These are phyloP conservation scores for Drosophila imparisetae DNA, from an alignment of 2,888 invertebrate genomes.

Conservation along the genomic window DNA sequence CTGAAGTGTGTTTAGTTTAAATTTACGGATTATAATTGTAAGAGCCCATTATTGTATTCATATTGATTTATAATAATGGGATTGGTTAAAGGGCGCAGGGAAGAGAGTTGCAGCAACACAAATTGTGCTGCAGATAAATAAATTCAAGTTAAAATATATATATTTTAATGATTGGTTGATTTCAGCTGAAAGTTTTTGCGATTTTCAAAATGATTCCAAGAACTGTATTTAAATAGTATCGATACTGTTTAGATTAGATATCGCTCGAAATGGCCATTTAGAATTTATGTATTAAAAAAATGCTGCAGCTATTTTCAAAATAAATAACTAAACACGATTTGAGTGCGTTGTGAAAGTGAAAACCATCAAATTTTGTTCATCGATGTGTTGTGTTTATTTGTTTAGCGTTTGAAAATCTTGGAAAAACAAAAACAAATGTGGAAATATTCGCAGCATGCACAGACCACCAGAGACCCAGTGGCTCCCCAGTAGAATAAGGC, in stretches of 20 bases:
- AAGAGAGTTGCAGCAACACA: background rate
- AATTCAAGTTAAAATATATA: background rate
- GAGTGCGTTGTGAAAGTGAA: slow-evolving; percentile 22
- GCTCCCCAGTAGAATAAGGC: slow-evolving; percentile 42
- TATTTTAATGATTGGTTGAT: background rate
- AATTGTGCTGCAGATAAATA: slow-evolving; percentile 13
- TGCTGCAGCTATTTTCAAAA: slow-evolving; percentile 49
- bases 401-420: slow-evolving; percentile 56
- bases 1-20: slow-evolving; percentile 42
- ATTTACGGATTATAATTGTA: slow-evolving; percentile 73
- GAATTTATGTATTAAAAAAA: slow-evolving; percentile 29
- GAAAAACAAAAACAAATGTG: slow-evolving; percentile 58
- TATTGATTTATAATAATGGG: slow-evolving; percentile 74
- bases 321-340: slow-evolving; percentile 45
- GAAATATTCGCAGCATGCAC: slow-evolving; percentile 76
- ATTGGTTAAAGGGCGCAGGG: slow-evolving; percentile 29
- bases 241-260: slow-evolving; percentile 4
- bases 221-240: slow-evolving; percentile 10
- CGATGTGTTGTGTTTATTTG: slow-evolving; percentile 64
- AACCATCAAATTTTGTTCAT: slow-evolving; percentile 40
- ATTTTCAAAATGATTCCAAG: background rate
- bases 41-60: slow-evolving; percentile 69
- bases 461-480: slow-evolving; percentile 46
- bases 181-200: background rate
- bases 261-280: slow-evolving; percentile 3